Conservation (phyloP, 2,113 vertebrate species). For the Thomomys bottae region DNA sequence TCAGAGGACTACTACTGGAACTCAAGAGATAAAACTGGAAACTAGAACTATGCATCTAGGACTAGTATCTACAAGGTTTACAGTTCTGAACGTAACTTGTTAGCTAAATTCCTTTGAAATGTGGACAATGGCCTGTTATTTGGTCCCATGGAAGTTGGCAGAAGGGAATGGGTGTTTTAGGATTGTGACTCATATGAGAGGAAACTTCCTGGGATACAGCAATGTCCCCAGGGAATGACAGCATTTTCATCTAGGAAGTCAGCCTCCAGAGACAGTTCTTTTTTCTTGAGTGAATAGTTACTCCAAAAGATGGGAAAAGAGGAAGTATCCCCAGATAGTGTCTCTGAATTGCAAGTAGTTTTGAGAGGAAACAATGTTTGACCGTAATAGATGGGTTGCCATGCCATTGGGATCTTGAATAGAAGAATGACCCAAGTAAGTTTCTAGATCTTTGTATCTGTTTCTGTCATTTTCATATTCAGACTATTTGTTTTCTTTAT, state of each 20-base stretch:
- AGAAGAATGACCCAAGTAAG: not conserved
- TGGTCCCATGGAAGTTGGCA: not conserved
- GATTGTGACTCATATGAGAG: not conserved
- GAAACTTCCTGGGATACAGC: not conserved
- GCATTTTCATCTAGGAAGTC: not conserved
- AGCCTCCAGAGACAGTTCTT: not conserved
- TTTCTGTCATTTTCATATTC: constrained; percentile 18
- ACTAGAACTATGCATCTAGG: not conserved
- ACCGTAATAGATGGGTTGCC: not conserved
- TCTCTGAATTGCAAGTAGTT: not conserved
- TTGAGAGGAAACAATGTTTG: constrained; percentile 29
- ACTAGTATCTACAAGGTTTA: not conserved
- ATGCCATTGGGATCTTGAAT: not conserved
- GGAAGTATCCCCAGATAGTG: not conserved
- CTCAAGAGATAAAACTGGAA: not conserved
- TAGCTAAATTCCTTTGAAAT: not conserved
- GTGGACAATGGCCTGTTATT: not conserved
- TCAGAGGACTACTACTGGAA: not conserved
- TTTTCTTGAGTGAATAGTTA: not conserved
- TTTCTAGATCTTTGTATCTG: constrained; percentile 27
- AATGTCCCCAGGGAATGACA: not conserved
- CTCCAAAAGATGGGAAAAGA: constrained; percentile 12
- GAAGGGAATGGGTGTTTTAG: not conserved
- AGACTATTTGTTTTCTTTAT: constrained; percentile 17
- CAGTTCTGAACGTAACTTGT: not conserved